Evolutionary conservation across 2,113 vertebrate genomes (phyloP).

Genomic region (Daubentonia madagascariensis): DNA sequence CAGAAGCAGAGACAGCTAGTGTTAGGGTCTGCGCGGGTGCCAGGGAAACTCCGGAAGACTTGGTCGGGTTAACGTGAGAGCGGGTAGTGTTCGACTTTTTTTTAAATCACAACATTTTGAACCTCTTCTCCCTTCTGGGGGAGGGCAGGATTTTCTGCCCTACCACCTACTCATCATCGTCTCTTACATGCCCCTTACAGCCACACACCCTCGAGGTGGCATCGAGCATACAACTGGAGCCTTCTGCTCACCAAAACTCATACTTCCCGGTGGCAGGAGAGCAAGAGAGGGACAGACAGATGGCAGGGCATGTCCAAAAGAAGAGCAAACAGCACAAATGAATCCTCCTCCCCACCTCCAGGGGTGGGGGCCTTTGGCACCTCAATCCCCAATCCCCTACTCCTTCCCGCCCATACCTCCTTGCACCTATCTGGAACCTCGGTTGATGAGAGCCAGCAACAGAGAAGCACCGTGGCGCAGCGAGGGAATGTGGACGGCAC

Average conservation of each 20-base stretch:
- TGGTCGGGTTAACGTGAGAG: conserved; percentile 79
- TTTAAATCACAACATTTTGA: conserved; percentile 52
- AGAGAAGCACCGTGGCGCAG: conserved; percentile 58
- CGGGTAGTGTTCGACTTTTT: conserved; percentile 72
- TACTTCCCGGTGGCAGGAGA: conserved; percentile 65
- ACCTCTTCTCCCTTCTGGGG: conserved; percentile 69
- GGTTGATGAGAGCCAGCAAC: conserved; percentile 71
- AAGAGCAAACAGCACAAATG: conserved; percentile 65
- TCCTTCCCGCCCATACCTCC: conserved; percentile 53
- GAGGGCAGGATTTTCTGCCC: conserved; percentile 78
- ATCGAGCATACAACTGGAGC: conserved; percentile 54
- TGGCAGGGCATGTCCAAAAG: conserved; percentile 67
- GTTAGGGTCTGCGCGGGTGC: conserved; percentile 69
- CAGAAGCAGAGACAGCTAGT: conserved; percentile 76
- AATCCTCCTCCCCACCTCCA: conserved; percentile 58
- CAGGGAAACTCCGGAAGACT: conserved; percentile 82
- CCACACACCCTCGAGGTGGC: conserved; percentile 71
- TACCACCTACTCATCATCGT: conserved; percentile 66
- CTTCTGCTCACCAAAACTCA: conserved; percentile 62
- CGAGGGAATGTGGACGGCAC: conserved; percentile 52
- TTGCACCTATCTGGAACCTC: conserved; percentile 59
- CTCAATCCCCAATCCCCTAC: conserved; percentile 50
- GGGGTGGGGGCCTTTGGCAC: conserved; percentile 72
- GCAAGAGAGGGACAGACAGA: conserved; percentile 78
- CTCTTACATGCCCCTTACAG: conserved; percentile 54